phyloP scores from a whole-genome alignment of 2,797 vertebrate genomes.

The Coregonus suidteri region DNA sequence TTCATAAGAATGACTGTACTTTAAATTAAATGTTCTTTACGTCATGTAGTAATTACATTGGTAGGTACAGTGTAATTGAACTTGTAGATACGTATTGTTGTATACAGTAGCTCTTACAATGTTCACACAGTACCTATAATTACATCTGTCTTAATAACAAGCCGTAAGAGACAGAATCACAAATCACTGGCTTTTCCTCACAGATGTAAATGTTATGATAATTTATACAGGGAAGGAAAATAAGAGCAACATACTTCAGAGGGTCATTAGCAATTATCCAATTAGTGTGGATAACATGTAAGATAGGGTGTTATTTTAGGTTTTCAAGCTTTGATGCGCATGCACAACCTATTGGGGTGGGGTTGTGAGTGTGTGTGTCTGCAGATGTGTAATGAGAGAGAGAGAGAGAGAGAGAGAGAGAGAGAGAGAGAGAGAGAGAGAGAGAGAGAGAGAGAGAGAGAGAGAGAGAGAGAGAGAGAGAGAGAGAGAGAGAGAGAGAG shows the following conservation, averaged over 20 bases:
- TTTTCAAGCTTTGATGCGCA: constrained; percentile 57
- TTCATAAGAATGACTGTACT: too few relatives aligned
- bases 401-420: neutral
- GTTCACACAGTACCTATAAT: neutral
- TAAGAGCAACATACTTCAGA: constrained; percentile 10
- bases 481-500: neutral
- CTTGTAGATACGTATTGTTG: neutral
- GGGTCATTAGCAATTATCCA: constrained; percentile 29
- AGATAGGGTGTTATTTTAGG: constrained; percentile 19
- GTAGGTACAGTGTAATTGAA: neutral
- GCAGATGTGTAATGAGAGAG: neutral
- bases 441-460: too few relatives aligned
- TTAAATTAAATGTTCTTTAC: neutral
- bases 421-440: neutral
- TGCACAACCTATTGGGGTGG: constrained; percentile 18
- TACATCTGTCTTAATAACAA: neutral
- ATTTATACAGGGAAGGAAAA: neutral
- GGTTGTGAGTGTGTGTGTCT: neutral
- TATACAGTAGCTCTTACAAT: neutral
- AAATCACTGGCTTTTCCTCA: neutral
- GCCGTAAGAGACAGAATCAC: neutral
- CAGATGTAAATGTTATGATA: neutral
- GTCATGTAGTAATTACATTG: constrained; percentile 7
- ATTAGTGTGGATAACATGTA: constrained; percentile 51
- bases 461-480: too few relatives aligned